Percentiles rank a stretch among this genome's conserved stretches.
Evolutionary conservation across 2,113 vertebrate species (phyloP).

Genomic region (Plestiodon gilberti): DNA sequence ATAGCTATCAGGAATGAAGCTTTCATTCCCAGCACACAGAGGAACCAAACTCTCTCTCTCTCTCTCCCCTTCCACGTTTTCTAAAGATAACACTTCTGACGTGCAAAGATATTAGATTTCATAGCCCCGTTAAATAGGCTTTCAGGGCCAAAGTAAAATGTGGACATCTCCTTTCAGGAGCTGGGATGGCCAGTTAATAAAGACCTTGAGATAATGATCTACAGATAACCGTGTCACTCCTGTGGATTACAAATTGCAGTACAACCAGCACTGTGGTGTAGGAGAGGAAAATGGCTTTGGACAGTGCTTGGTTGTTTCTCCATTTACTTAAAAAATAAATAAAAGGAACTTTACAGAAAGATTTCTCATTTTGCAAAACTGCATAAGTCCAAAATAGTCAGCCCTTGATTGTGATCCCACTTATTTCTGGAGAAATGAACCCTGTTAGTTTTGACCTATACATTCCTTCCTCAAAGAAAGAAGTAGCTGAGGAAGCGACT

Average conservation of each 20-base stretch:
- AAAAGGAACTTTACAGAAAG: neutral
- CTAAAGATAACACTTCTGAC: conserved; percentile 18
- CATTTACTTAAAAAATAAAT: neutral
- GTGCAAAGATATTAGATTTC: neutral
- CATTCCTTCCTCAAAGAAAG: neutral
- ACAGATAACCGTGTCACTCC: neutral
- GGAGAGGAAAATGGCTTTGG: neutral
- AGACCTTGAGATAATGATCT: neutral
- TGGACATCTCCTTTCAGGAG: neutral
- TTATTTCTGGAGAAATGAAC: neutral
- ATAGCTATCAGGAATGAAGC: conserved; percentile 27
- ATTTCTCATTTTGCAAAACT: neutral
- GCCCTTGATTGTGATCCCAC: neutral
- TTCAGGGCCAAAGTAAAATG: neutral
- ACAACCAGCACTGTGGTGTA: no score
- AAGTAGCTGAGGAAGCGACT: no score
- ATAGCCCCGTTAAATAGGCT: neutral
- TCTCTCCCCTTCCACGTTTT: neutral
- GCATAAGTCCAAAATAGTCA: neutral
- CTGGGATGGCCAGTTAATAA: neutral
- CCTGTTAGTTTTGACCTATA: neutral
- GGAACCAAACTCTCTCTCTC: no score
- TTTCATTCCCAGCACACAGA: conserved; percentile 42
- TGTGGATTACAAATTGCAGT: conserved; percentile 19
- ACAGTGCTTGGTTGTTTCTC: neutral